Percentiles rank a stretch among this genome's conserved stretches.
Evolutionary conservation across 2,113 vertebrate genomes (phyloP).

Genomic region (Mustelus asterias): DNA sequence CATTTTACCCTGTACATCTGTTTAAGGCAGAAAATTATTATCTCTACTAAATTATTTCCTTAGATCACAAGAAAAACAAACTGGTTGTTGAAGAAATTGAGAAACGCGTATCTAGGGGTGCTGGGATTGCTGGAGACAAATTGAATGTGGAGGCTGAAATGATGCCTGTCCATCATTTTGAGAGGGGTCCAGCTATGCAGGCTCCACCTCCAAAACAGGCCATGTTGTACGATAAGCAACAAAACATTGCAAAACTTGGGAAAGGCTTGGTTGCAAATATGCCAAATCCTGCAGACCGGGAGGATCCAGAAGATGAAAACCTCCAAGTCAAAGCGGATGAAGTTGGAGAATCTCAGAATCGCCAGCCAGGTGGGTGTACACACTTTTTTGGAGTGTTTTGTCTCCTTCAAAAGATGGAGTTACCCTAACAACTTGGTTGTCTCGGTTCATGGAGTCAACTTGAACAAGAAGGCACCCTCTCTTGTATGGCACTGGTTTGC

Average conservation of each 20-base stretch:
- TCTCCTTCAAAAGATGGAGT: neutral
- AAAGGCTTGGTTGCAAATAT: neutral
- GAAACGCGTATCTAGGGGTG: neutral
- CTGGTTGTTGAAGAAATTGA: neutral
- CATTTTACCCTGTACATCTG: too few species aligned
- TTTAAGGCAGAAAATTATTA: neutral
- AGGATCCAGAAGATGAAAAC: neutral
- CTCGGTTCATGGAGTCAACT: neutral
- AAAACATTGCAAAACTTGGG: neutral
- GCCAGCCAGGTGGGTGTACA: slow-evolving; percentile 1
- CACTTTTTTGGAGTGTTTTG: neutral
- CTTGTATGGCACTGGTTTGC: neutral
- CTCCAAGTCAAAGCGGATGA: neutral
- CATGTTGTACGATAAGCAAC: neutral
- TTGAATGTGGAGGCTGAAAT: neutral
- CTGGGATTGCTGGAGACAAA: neutral
- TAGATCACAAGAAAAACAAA: slow-evolving; percentile 23
- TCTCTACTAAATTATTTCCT: neutral
- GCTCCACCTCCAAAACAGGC: neutral
- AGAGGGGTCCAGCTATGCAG: neutral
- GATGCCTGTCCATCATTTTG: slow-evolving; percentile 1
- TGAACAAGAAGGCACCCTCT: neutral
- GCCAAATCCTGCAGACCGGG: neutral
- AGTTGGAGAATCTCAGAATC: slow-evolving; percentile 21
- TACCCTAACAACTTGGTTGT: neutral